These are phyloP conservation scores for Pantherophis alleghaniensis DNA, from an alignment of 2,797 vertebrate species.

Conservation along the genomic window DNA sequence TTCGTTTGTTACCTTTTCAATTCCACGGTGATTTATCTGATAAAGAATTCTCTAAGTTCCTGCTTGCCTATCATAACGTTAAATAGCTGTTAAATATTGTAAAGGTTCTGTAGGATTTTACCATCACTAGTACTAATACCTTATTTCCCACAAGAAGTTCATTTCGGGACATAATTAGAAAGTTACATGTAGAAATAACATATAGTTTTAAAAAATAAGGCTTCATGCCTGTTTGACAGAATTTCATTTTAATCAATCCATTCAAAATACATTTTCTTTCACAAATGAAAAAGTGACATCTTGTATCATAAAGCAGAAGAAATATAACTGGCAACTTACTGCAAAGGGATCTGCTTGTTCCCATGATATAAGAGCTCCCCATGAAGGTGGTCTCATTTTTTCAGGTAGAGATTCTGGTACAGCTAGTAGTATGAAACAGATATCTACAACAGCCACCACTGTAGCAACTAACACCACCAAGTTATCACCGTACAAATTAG, in stretches of 20 bases:
- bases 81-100: neutral
- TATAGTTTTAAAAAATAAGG: neutral
- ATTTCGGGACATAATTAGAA: neutral
- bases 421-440: constrained; percentile 88
- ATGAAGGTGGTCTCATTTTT: constrained; percentile 88
- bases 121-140: neutral
- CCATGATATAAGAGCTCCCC: constrained; percentile 90
- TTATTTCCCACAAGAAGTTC: neutral
- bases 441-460: constrained; percentile 84
- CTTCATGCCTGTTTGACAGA: neutral
- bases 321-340: constrained; percentile 69
- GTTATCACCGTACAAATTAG: constrained; percentile 85
- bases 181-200: neutral
- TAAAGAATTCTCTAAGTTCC: neutral
- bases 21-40: neutral
- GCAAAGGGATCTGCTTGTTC: constrained; percentile 91
- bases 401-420: constrained; percentile 91
- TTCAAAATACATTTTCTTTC: neutral
- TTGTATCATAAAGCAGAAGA: neutral
- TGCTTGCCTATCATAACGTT: neutral
- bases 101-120: neutral
- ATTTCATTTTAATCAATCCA: neutral
- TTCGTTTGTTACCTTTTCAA: neutral
- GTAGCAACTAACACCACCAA: constrained; percentile 88
- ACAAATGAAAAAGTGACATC: neutral